Evolutionary conservation across 1,140 invertebrate genomes (phyloP).

Genomic region (Formica exsecta): DNA sequence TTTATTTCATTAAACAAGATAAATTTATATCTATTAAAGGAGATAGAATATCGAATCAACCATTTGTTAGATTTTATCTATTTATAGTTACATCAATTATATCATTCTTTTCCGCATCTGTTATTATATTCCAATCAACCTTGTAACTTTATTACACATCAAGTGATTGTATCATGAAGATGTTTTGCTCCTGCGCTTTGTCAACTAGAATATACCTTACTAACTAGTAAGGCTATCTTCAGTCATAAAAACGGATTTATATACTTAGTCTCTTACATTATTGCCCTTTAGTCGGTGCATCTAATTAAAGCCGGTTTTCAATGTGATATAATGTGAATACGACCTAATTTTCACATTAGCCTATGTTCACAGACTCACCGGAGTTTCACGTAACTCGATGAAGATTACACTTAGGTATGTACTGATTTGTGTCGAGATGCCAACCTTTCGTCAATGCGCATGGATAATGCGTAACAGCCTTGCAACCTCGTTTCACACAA

Average conservation of each 20-base stretch:
- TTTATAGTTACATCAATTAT: slow-evolving; percentile 23
- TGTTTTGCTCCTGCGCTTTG: slow-evolving; percentile 65
- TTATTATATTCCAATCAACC: not conserved
- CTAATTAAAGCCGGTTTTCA: slow-evolving; percentile 67
- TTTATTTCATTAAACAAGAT: slow-evolving; percentile 55
- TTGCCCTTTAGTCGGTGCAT: slow-evolving; percentile 63
- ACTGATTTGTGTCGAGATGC: slow-evolving; percentile 86
- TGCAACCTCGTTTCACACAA: slow-evolving; percentile 89
- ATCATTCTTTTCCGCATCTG: not conserved
- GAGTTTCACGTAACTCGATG: slow-evolving; percentile 81
- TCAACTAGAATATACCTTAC: slow-evolving; percentile 65
- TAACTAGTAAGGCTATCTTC: slow-evolving; percentile 75
- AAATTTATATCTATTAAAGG: slow-evolving; percentile 46
- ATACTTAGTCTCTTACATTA: slow-evolving; percentile 64
- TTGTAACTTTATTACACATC: slow-evolving; percentile 23
- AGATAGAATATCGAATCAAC: slow-evolving; percentile 32
- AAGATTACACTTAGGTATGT: slow-evolving; percentile 83
- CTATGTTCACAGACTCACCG: slow-evolving; percentile 66
- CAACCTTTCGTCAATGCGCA: slow-evolving; percentile 88
- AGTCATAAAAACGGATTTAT: slow-evolving; percentile 75
- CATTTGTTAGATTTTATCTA: slow-evolving; percentile 45
- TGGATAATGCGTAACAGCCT: slow-evolving; percentile 88
- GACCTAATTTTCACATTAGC: slow-evolving; percentile 58
- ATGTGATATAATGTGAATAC: slow-evolving; percentile 66
- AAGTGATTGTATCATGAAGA: slow-evolving; percentile 51